Conservation (phyloP, 2,113 vertebrate genomes). For the Erythrocercus mccallii region DNA sequence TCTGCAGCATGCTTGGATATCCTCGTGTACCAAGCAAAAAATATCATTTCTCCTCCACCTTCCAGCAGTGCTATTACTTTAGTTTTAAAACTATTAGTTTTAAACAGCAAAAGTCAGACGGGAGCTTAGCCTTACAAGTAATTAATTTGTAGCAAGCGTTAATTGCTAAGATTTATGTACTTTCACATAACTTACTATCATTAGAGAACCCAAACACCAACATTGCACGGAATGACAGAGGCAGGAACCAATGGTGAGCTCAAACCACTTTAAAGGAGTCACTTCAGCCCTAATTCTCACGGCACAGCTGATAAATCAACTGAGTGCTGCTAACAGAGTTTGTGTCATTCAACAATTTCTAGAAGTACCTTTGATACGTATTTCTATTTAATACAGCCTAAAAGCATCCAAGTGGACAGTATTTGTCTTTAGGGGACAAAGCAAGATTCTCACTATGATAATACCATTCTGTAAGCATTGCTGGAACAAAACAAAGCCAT, state of each 20-base stretch:
- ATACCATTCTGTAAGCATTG: background rate
- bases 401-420: background rate
- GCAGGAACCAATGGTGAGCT: background rate
- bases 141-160: background rate
- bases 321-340: background rate
- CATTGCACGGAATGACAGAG: background rate
- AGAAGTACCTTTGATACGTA: background rate
- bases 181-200: background rate
- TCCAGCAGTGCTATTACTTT: background rate
- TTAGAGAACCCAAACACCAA: background rate
- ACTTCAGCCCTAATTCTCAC: background rate
- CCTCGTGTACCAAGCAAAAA: background rate
- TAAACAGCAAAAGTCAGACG: background rate
- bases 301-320: background rate
- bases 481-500: background rate
- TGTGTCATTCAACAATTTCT: background rate
- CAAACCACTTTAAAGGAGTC: background rate
- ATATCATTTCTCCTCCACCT: background rate
- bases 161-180: background rate
- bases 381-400: background rate
- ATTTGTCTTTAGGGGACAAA: background rate
- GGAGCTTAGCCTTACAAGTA: background rate
- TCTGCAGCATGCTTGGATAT: background rate
- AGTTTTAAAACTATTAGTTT: too few relatives aligned
- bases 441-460: background rate